phyloP scores from a whole-genome alignment of 1,140 invertebrate genomes.

The Diploscapter pachys region DNA sequence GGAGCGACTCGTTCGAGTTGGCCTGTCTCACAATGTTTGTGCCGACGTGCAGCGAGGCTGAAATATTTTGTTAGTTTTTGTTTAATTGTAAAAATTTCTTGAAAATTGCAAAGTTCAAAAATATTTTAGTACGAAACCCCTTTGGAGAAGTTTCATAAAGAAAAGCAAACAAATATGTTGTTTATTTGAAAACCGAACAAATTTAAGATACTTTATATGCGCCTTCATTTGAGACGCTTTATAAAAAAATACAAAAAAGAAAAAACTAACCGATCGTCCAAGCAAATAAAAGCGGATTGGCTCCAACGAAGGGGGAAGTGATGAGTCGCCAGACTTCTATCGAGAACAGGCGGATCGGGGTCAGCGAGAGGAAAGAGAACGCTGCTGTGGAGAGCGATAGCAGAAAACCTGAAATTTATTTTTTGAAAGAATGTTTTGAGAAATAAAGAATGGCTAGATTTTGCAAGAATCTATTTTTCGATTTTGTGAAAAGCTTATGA shows the following conservation, averaged over 20 bases:
- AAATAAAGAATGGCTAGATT: neutral
- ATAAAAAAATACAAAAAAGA: too few relatives aligned
- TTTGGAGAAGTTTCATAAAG: too few relatives aligned
- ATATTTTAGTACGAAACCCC: too few relatives aligned
- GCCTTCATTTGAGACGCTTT: too few relatives aligned
- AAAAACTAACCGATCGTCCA: conserved; percentile 37
- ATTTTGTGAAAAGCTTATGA: too few relatives aligned
- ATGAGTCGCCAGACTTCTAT: conserved; percentile 37
- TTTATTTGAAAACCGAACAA: too few relatives aligned
- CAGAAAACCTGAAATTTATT: conserved; percentile 5
- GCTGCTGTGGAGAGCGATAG: conserved; percentile 15
- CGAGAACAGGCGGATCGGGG: conserved; percentile 24
- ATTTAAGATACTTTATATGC: too few relatives aligned
- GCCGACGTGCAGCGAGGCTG: conserved; percentile 25
- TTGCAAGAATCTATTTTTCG: neutral
- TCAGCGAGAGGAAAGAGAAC: conserved; percentile 23
- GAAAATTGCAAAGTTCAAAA: too few relatives aligned
- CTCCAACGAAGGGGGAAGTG: conserved; percentile 43
- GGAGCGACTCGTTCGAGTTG: conserved; percentile 25
- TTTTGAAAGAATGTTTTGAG: neutral
- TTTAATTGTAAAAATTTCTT: too few relatives aligned
- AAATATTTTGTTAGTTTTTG: neutral
- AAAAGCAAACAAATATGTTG: too few relatives aligned
- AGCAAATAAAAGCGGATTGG: conserved; percentile 42
- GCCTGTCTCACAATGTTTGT: conserved; percentile 28